Base-by-base conservation (phyloP, 2,797 vertebrate genomes). In the Brotula barbata region DNA sequence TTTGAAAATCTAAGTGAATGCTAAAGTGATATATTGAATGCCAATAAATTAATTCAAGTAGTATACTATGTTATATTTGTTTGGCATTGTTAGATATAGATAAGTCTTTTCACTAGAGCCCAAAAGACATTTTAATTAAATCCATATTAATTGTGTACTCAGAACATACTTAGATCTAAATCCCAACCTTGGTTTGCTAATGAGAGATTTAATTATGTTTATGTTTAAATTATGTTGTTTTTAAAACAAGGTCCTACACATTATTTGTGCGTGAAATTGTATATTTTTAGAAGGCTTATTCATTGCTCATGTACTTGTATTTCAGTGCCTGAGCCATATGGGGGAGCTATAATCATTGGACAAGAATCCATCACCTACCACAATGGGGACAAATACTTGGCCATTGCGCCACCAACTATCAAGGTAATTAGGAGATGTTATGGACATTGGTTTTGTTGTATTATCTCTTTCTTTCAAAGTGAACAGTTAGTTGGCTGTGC, bases 361-460 rank as follows among this genome's bases (percentile, higher is more conserved):
- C 97, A 99, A 83, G 97, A 99, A 71, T 99, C 97, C 1, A 99
- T 99, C 84, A 98, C 97, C 12, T 99, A 99, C 71, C 97, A 99
- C 88, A 99, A 98, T 0, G 97, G 97, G 28, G 97, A 99, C 80
- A 99, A 99, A 72, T 99, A 99, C 58, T 81, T 99, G 69, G 97
- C 97, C 9, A 97, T 99, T 2, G 97, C 97, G 25, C 97, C 97
- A 16, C 97, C 97, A 0, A 97, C 96, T 53, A 99, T 99, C 83
- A 99, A 99, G 94, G 97, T 98, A 90, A 92, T 64, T 17, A 33
- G 7, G 17, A 45, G 12, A 40, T n/a, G 46, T 23, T 2, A 4
- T 7, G 12, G n/a, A 13, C 10, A 7, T 54, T 22, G 7, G 15
- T 15, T 33, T n/a, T 39, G 3, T 39, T 39, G 6, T 39, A 12